phyloP scores from a whole-genome alignment of 2,888 invertebrate species.

The Hesperia comma region DNA sequence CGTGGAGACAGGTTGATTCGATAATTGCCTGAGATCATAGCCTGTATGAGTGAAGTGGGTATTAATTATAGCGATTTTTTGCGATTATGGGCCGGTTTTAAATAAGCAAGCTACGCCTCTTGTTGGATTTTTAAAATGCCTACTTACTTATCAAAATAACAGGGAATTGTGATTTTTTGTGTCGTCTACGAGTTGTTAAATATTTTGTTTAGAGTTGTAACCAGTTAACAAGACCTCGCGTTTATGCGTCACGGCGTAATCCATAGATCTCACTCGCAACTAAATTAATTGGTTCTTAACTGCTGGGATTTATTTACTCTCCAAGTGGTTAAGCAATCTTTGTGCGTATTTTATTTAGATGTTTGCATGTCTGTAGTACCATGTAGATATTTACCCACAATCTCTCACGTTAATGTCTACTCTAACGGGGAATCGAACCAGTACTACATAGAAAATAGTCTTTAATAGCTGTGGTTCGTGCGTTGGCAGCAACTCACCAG shows the following conservation, averaged over 20 bases:
- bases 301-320: neutral
- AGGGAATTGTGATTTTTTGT: neutral
- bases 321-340: too few species aligned
- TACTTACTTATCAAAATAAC: conserved; percentile 13
- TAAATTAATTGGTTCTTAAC: too few species aligned
- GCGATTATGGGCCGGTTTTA: conserved; percentile 29
- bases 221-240: neutral
- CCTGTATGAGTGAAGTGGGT: conserved; percentile 33
- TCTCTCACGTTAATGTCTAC: too few species aligned
- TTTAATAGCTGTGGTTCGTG: too few species aligned
- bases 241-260: neutral
- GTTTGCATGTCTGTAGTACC: too few species aligned
- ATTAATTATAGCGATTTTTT: conserved; percentile 36
- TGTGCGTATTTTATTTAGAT: too few species aligned
- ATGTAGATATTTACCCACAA: too few species aligned
- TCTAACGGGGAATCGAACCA: too few species aligned
- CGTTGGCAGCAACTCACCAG: too few species aligned
- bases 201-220: neutral
- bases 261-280: too few species aligned
- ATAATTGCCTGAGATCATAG: conserved; percentile 39
- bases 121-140: conserved; percentile 17
- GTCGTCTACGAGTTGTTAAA: neutral
- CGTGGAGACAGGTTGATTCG: conserved; percentile 27
- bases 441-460: too few species aligned
- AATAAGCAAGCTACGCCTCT: conserved; percentile 22